Base-by-base conservation (phyloP, 2,888 invertebrate genomes). In the Amphipyra berbera region DNA sequence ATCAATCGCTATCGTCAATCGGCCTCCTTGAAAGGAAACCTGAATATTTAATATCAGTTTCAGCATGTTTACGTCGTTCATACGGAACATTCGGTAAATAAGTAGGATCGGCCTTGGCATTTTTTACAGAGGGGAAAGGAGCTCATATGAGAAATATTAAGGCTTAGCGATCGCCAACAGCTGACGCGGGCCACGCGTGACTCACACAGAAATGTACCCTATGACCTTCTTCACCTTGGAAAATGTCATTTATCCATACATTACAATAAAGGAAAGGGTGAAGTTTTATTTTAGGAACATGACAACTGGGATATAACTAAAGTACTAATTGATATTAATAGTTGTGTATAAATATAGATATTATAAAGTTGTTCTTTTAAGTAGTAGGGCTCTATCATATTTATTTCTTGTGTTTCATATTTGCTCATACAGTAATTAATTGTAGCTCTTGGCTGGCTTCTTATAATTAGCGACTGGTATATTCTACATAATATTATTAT, bases 61-160 rank as follows among this genome's bases (percentile, higher is more conserved):
- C 68, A 73, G 64, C 46, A 64, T 74, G 69, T 78, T 78, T 78
- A 66, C 67, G 62, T 71, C 68, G 65, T 64, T 73, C 77, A 67
- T 77, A 82, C 79, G 77, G 81, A 83, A 82, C 76, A 68, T 78
- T 78, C 44, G 60, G 64, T 68, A 79, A 73, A 76, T 63, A 74
- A 67, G 54, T 57, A 41, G 58, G 62, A 76, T 80, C 79, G 65
- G 61, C 68, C 79, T 83, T 87, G 80, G 76, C 82, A 81, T 80
- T 86, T 76, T 87, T 88, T 81, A 81, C 71, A 73, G 68, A 67
- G 76, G 79, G 75, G 71, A 79, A 83, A 81, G 82, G 83, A 85
- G 83, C 85, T 89, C 86, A 88, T 88, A 88, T 85, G 87, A 90
- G 88, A 90, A 91, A 91, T 91, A 91, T 91, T 87, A 90, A 90